Conservation (phyloP, 2,888 invertebrate genomes). For the Geophilus truncorum region DNA sequence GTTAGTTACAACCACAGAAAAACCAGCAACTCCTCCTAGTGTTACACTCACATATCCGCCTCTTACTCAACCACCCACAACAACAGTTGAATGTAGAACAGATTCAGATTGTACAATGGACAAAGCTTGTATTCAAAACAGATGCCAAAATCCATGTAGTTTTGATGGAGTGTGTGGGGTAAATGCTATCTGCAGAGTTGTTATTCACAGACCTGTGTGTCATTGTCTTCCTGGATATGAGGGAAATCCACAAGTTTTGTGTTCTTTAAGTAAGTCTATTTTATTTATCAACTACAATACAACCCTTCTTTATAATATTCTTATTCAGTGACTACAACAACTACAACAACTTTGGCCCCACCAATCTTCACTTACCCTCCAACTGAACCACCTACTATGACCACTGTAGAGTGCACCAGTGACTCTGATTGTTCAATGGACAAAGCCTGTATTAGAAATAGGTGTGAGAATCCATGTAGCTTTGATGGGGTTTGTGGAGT, state of each 20-base stretch:
- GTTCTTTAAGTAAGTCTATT: neutral
- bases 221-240: conserved; percentile 63
- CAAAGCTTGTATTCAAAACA: conserved; percentile 60
- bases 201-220: conserved; percentile 74
- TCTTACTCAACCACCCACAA: neutral
- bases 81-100: conserved; percentile 64
- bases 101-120: conserved; percentile 77
- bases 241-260: conserved; percentile 60
- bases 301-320: too few relatives aligned
- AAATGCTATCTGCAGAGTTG: conserved; percentile 64
- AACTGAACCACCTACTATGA: conserved; percentile 35
- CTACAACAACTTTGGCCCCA: neutral
- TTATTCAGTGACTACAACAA: neutral
- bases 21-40: neutral
- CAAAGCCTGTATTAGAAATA: conserved; percentile 87
- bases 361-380: neutral
- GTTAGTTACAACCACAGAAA: neutral
- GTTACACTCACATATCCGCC: neutral
- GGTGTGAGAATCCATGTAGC: conserved; percentile 51
- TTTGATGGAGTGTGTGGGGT: conserved; percentile 59
- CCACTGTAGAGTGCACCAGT: conserved; percentile 36
- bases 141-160: conserved; percentile 41
- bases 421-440: conserved; percentile 76
- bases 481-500: conserved; percentile 62
- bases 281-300: neutral